Base-by-base conservation (phyloP, 2,888 invertebrate species). In the Caenorhabditis sp. region DNA sequence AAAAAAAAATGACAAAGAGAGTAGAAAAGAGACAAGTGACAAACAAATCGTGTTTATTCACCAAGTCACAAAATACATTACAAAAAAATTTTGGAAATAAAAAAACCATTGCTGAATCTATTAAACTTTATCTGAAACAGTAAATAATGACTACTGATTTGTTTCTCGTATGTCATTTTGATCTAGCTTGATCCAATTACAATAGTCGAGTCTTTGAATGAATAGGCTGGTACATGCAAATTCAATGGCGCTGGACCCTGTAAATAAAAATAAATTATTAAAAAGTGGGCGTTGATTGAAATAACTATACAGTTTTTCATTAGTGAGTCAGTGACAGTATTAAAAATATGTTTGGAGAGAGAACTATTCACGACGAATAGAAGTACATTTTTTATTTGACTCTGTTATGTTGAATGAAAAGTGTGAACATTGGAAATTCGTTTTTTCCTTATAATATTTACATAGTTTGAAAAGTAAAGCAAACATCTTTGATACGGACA, bases 211-310 rank as follows among this genome's bases (percentile, higher is more conserved):
- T 81, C 84, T 76, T 86, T 85, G 78, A 85, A 82, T 20, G 73
- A 67, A 68, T 85, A 85, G 4, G 84, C 83, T 20, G 84, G 85
- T 5, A 85, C 85, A 67, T 85, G 80, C 21, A 86, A 73, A 66
- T 86, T 86, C 57, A 84, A 76, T 53, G 86, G 86, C 67, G 86
- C 86, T 60, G 86, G 86, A 31, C 87, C 87, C 78, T 82, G 63
- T n/a, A 79, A 70, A 23, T 4, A 60, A 26, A 25, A 56, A 31
- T 21, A 14, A 10, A 43, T 43, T 12, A 14, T 43, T 5, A 14
- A 43, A 14, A 43, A 43, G 14, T 43, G 43, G 43, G 17, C 31
- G 31, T 4, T 7, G 31, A 10, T 31, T 31, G 31, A 7, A 10
- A 31, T 10, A 31, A 31, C 31, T 31, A 10, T 31, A 31, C 31